These are phyloP conservation scores for Sarcoramphus papa DNA, from an alignment of 2,797 vertebrate species.

Conservation along the genomic window DNA sequence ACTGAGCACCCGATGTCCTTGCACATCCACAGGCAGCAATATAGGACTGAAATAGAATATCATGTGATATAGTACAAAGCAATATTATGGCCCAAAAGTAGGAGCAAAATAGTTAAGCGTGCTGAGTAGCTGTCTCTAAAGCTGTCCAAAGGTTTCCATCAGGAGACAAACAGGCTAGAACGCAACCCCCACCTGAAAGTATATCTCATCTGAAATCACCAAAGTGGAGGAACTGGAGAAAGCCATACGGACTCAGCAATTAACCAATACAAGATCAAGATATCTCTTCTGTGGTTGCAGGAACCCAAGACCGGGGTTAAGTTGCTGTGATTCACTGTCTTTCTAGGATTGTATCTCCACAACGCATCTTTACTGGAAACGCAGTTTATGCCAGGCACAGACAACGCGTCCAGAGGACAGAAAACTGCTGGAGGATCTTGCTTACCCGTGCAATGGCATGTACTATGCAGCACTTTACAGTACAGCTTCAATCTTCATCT, in stretches of 20 bases:
- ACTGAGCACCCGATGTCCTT: neutral
- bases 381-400: neutral
- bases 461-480: neutral
- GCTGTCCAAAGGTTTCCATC: neutral
- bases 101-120: neutral
- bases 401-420: neutral
- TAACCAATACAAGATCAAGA: neutral
- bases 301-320: neutral
- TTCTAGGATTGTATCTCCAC: neutral
- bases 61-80: neutral
- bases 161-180: neutral
- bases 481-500: neutral
- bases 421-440: neutral
- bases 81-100: neutral
- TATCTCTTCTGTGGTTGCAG: neutral
- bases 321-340: neutral
- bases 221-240: neutral
- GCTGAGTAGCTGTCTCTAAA: neutral
- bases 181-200: neutral
- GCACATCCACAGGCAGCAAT: neutral
- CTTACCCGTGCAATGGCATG: neutral
- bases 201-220: neutral
- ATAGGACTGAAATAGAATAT: neutral
- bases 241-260: neutral
- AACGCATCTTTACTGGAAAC: neutral